Conservation (phyloP, 2,113 vertebrate genomes). For the Podiceps cristatus region DNA sequence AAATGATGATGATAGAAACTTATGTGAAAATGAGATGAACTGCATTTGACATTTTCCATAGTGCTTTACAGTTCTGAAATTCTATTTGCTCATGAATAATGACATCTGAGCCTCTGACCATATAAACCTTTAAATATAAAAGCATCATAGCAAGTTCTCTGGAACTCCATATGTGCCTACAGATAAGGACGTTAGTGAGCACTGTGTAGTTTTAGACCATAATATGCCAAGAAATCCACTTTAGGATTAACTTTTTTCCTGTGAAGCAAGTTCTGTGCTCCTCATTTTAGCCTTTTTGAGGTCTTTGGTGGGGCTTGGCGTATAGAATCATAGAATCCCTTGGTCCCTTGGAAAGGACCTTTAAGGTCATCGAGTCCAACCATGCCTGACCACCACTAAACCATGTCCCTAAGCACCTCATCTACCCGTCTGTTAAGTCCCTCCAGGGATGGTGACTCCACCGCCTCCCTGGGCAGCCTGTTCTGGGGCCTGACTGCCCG, state of each 20-base stretch:
- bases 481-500: too few species aligned
- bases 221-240: slow-evolving; percentile 8
- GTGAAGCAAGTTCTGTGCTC: neutral
- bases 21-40: neutral
- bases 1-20: neutral
- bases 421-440: too few species aligned
- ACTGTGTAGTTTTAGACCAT: neutral
- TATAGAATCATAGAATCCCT: neutral
- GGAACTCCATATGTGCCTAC: slow-evolving; percentile 21
- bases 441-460: too few species aligned
- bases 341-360: too few species aligned
- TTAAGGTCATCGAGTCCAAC: too few species aligned
- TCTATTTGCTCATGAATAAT: slow-evolving; percentile 34
- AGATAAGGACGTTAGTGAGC: slow-evolving; percentile 16
- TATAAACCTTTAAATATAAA: slow-evolving; percentile 17
- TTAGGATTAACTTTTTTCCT: neutral
- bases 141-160: neutral
- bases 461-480: too few species aligned
- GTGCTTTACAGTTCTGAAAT: neutral
- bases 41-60: slow-evolving; percentile 28
- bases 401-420: too few species aligned
- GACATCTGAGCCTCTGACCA: neutral
- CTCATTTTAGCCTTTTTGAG: neutral
- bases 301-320: neutral
- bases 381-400: too few species aligned